Conservation (phyloP, 2,797 vertebrate species). For the Pipistrellus nathusii region DNA sequence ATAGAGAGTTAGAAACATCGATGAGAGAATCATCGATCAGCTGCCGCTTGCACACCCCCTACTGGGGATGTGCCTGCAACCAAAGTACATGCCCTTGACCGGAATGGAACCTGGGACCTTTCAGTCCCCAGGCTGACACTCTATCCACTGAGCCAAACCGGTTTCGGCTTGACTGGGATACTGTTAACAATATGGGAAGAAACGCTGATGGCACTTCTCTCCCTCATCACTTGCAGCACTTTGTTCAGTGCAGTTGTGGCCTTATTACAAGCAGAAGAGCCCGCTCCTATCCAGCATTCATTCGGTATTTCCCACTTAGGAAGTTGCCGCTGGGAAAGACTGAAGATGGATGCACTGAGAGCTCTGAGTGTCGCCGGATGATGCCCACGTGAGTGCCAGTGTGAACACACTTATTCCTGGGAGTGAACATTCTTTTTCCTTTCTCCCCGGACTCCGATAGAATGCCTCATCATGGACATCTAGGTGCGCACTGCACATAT, state of each 20-base stretch:
- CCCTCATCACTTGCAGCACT: constrained; percentile 31
- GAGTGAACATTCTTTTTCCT: not conserved
- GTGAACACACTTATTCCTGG: not conserved
- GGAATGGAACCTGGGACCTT: too few relatives aligned
- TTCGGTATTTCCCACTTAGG: constrained; percentile 31
- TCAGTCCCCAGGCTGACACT: too few relatives aligned
- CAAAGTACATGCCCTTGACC: too few relatives aligned
- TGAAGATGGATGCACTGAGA: not conserved
- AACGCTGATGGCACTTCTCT: constrained; percentile 36
- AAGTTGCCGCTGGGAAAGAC: constrained; percentile 28
- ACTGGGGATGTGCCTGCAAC: too few relatives aligned
- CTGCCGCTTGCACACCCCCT: too few relatives aligned
- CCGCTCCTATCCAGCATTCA: constrained; percentile 37
- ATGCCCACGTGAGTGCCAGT: not conserved
- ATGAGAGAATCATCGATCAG: too few relatives aligned
- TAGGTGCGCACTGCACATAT: not conserved
- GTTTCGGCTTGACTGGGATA: constrained; percentile 30
- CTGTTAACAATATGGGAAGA: constrained; percentile 17
- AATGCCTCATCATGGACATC: not conserved
- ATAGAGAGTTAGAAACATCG: too few relatives aligned
- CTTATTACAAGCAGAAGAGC: constrained; percentile 66
- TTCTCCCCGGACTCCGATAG: not conserved
- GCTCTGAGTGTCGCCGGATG: not conserved
- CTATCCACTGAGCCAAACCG: too few relatives aligned
- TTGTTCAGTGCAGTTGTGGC: constrained; percentile 62